Evolutionary conservation across 2,113 vertebrate genomes (phyloP).

Genomic region (Mormoops blainvillei): DNA sequence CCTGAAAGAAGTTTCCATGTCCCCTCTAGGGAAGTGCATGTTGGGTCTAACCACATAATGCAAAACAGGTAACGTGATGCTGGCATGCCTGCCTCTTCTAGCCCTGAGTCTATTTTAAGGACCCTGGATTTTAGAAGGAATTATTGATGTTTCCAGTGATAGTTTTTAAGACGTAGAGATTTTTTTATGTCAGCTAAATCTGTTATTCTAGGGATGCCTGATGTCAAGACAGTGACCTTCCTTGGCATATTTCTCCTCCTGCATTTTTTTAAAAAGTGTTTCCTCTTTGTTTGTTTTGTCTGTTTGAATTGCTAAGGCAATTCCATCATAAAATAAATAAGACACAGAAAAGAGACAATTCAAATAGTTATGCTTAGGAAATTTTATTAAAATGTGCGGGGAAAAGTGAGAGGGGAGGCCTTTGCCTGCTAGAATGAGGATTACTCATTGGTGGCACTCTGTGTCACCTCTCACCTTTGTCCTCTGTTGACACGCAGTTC

Average conservation of each 20-base stretch:
- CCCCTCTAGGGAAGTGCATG: background rate
- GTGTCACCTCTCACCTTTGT: background rate
- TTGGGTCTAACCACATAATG: background rate
- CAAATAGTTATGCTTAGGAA: background rate
- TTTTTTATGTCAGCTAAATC: background rate
- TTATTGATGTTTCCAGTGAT: background rate
- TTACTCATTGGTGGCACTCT: background rate
- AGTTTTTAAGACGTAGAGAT: background rate
- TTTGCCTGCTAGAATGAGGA: background rate
- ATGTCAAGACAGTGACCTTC: background rate
- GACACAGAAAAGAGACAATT: background rate
- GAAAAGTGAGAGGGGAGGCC: background rate
- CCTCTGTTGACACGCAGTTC: background rate
- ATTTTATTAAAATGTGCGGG: background rate
- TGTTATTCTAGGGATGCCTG: background rate
- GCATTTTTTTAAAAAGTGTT: background rate
- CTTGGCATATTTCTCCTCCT: background rate
- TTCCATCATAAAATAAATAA: background rate
- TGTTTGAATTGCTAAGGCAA: background rate
- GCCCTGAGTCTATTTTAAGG: background rate
- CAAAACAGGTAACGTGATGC: background rate
- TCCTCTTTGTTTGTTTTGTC: background rate
- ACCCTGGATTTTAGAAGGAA: background rate
- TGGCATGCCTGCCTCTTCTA: background rate
- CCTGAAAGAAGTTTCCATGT: slow-evolving; percentile 11